Base-by-base conservation (phyloP, 1,140 invertebrate genomes). In the Mizuhopecten yessoensis region DNA sequence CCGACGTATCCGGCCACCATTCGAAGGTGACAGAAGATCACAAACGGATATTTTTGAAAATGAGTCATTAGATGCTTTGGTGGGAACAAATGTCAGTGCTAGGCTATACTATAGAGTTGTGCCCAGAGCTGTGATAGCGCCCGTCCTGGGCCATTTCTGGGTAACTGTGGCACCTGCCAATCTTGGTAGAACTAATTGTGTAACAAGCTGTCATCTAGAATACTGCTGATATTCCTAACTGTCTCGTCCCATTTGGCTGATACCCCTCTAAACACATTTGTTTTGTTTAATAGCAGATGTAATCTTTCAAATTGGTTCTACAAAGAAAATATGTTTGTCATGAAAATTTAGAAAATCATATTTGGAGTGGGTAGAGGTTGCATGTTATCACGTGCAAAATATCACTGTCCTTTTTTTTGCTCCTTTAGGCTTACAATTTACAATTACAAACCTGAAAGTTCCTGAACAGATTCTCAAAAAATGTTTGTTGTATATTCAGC, bases 301-400 rank as follows among this genome's bases (percentile, higher is more conserved):
- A 75, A 75, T 75, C 57, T 75, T 75, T n/a, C 5, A 75, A 75
- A 75, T 75, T 75, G n/a, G 57, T 75, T 75, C 57, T 75, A 29
- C 23, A 75, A 17, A 75, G 57, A n/a, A 75, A 75, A 75, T 75
- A 29, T 75, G n/a, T 75, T 75, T 75, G 57, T n/a, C 57, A 75
- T 75, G 57, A 75, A 75, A 75, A 75, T 75, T 29, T n/a, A 75
- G 57, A 75, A n/a, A 75, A 75, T 75, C 57, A 75, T n/a, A 75
- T 75, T 75, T 75, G 57, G 23, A 75, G n/a, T 29, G 2, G 57
- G 23, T 29, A 75, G 29, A 75, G 23, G n/a, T 75, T 75, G 57
- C 57, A 13, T 75, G 57, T 75, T n/a, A 75, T 75, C 57, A 75
- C 29, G 23, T 75, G 57, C n/a, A 75, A 75, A 75, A 75, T 75